Evolutionary conservation across 2,888 invertebrate species (phyloP), one percentile per base, ranked within the genome.

Genomic region (Leucophora obtusa): DNA sequence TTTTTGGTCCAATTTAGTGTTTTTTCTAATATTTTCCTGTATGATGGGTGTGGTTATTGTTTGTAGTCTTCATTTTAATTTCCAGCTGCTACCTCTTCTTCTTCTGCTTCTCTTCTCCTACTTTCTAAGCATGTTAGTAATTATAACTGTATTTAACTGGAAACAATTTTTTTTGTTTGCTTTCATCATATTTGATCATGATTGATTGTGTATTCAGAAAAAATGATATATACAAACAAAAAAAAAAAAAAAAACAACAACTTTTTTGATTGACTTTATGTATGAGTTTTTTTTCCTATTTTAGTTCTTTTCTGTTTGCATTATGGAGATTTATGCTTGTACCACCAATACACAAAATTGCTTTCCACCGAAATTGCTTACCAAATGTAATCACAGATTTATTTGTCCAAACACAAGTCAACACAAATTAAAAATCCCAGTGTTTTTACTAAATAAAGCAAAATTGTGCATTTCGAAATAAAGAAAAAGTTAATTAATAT

Each of bases 171-270:
- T 78, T 78, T 70, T 78, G 77, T 78, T 81, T 81, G 77, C 81
- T 77, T 81, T 81, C 81, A 77, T 81, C 81, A 81, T 78, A 81
- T 81, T 77, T 81, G 81, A 81, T 81, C 81, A 81, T 81, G 81
- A 81, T 81, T 81, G 81, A 81, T 81, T 81, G 81, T 77, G 65
- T 77, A 66, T 77, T 66, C 66, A 69, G 59, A 60, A 60, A 69
- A 70, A 24, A 43, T 65, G 51, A 70, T 65, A 65, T 77, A 28
- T 28, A 28, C 1, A 28, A 28, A 28, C 60, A 71, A 72, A 54
- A 65, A 74, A 66, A 2, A 21, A 21, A 21, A 21, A 21, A 71
- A 72, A 54, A 65, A 74, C 60, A 2, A 21, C 2, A 21, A 21
- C 2, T 73, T 74, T 81, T 81, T 81, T 81, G 81, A 81, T 81